These are phyloP conservation scores for Neosalanx taihuensis DNA, from an alignment of 2,797 vertebrate species.

Conservation along the genomic window DNA sequence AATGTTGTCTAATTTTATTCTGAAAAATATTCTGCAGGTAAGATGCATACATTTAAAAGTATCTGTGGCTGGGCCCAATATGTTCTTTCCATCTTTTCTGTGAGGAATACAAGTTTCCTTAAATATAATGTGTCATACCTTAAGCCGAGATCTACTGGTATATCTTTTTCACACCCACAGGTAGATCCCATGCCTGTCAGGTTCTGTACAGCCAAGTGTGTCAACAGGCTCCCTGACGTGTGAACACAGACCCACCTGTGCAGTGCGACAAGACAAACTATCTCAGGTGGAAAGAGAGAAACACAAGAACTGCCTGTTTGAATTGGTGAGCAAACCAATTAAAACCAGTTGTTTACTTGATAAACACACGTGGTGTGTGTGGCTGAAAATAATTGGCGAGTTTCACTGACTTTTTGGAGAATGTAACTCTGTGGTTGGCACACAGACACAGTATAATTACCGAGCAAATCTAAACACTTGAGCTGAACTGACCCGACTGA, in stretches of 20 bases:
- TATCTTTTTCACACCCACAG: too few relatives aligned
- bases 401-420: background rate
- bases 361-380: background rate
- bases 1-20: too few relatives aligned
- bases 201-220: background rate
- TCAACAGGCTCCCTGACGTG: background rate
- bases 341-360: background rate
- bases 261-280: background rate
- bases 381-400: background rate
- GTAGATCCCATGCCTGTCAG: too few relatives aligned
- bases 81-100: too few relatives aligned
- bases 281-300: background rate
- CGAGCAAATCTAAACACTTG: constrained; percentile 17
- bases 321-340: background rate
- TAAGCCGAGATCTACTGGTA: too few relatives aligned
- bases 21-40: too few relatives aligned
- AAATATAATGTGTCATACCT: too few relatives aligned
- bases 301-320: background rate
- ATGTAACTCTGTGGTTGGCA: background rate
- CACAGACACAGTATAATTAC: background rate
- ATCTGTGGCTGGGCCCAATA: too few relatives aligned
- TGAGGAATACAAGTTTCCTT: too few relatives aligned
- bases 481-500: constrained; percentile 12
- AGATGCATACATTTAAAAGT: too few relatives aligned
- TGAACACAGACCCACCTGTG: background rate